Conservation (phyloP, 2,113 vertebrate species). For the Gobius niger region DNA sequence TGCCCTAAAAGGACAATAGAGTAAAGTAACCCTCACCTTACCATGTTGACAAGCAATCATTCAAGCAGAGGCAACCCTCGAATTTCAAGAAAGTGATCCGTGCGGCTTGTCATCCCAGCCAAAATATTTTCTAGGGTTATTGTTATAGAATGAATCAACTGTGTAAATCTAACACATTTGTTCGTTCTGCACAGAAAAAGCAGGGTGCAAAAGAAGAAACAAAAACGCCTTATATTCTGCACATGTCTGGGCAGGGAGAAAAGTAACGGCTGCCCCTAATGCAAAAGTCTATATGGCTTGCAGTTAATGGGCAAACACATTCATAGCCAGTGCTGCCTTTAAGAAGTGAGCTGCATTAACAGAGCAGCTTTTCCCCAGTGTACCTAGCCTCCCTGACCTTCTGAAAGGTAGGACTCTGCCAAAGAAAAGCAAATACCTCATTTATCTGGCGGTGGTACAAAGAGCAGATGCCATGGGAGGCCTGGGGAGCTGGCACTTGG, state of each 20-base stretch:
- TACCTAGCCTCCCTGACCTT: conserved; percentile 61
- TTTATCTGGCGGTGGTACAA: conserved; percentile 66
- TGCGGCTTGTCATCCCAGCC: no score
- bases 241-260: not conserved
- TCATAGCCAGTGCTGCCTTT: conserved; percentile 25
- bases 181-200: not conserved
- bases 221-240: conserved; percentile 4
- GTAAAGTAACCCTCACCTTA: no score
- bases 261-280: conserved; percentile 26
- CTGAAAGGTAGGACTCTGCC: conserved; percentile 54
- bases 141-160: no score
- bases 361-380: conserved; percentile 35
- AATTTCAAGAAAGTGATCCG: no score
- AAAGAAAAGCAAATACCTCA: conserved; percentile 71
- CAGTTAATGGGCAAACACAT: conserved; percentile 46
- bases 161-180: not conserved
- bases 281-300: conserved; percentile 38
- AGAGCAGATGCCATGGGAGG: conserved; percentile 56
- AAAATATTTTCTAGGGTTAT: no score
- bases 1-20: no score
- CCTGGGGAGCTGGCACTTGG: conserved; percentile 25
- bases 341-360: conserved; percentile 23
- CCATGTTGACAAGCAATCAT: no score
- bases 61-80: no score
- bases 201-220: not conserved